phyloP scores from a whole-genome alignment of 1,140 invertebrate species.

The Drosophila sucinea region DNA sequence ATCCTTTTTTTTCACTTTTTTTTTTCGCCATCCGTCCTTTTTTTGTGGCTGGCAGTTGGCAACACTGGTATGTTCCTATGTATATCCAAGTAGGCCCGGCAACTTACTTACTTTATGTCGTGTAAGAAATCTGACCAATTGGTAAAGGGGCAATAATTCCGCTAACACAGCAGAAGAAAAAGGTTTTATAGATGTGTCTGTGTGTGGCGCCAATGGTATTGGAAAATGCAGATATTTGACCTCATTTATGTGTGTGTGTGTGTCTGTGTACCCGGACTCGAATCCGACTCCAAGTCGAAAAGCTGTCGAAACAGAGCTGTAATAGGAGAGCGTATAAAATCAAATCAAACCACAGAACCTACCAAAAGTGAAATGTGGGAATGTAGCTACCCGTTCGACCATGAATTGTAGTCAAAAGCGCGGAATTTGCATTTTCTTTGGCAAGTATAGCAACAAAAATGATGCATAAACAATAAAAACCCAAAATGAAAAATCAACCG shows the following conservation, averaged over 20 bases:
- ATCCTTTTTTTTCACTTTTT: too few relatives aligned
- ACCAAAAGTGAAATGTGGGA: neutral
- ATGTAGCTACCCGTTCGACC: neutral
- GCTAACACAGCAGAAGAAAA: neutral
- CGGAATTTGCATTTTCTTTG: slow-evolving; percentile 3
- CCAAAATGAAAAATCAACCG: neutral
- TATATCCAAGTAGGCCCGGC: too few relatives aligned
- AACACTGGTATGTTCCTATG: too few relatives aligned
- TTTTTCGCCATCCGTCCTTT: too few relatives aligned
- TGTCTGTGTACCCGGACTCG: neutral
- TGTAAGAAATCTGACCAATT: neutral
- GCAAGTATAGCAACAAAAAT: neutral
- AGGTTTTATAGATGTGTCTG: neutral
- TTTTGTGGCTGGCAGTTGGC: too few relatives aligned
- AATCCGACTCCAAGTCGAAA: neutral
- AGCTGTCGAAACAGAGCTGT: neutral
- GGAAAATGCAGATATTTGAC: slow-evolving; percentile 6
- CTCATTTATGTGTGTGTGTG: neutral
- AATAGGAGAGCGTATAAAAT: neutral
- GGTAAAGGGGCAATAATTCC: neutral
- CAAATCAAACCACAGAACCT: neutral
- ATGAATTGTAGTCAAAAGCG: neutral
- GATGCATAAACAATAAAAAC: neutral
- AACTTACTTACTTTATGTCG: neutral
- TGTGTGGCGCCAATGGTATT: slow-evolving; percentile 1